These are phyloP conservation scores for Coelogynopora nodosa DNA, from an alignment of 2,888 invertebrate species.

Conservation along the genomic window DNA sequence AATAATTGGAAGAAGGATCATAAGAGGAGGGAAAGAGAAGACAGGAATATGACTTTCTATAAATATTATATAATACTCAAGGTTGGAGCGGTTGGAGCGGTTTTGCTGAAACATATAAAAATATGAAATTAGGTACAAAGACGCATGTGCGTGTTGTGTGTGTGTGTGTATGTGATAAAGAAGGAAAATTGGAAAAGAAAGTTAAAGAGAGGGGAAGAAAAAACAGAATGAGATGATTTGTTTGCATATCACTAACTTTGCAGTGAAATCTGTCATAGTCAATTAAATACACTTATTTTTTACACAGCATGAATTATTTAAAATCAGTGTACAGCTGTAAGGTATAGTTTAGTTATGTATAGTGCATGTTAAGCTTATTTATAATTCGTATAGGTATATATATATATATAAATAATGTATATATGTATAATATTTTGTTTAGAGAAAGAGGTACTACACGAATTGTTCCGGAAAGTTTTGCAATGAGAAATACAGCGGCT, in stretches of 20 bases:
- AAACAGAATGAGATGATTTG: background rate
- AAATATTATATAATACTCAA: background rate
- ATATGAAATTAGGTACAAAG: background rate
- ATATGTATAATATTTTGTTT: background rate
- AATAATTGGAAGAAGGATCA: background rate
- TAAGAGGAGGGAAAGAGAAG: background rate
- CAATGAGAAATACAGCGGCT: background rate
- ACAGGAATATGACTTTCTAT: background rate
- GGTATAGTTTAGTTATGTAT: background rate
- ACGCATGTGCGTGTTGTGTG: no score
- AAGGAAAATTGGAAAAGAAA: background rate
- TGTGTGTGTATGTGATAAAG: no score
- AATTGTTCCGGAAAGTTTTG: no score
- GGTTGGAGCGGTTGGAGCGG: background rate
- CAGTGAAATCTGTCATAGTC: background rate
- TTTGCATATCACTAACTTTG: background rate
- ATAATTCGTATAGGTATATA: background rate
- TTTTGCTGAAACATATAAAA: background rate
- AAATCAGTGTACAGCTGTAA: background rate
- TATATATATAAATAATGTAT: background rate
- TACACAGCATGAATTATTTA: background rate
- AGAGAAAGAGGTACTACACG: background rate
- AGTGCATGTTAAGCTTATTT: background rate
- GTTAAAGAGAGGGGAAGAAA: background rate
- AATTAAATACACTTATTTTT: background rate